Evolutionary conservation across 1,140 invertebrate species (phyloP), one percentile per base, ranked within the genome.

Genomic region (Drosophila bocki): DNA sequence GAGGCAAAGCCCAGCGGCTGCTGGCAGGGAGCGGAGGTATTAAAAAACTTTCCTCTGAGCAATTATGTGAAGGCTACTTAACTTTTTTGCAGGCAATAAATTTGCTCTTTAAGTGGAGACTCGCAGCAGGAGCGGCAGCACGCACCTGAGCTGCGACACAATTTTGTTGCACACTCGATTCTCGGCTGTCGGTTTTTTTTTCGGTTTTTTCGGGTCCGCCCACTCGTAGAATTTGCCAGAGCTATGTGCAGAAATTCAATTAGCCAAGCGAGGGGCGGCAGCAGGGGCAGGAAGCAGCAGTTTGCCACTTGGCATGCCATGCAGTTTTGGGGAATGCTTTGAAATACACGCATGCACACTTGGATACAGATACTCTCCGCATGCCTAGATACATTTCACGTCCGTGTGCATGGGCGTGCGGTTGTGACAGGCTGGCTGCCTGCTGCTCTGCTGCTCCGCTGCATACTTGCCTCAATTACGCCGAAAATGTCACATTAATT

Each of bases 401-500:
- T 70, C 26, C 62, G 39, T 53, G 53, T 65, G 58, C 67, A 44
- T 29, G 61, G 48, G 44, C 59, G 58, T 74, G 72, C 67, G 57
- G 69, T 47, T 75, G 69, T 70, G 65, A 68, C 68, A 72, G 67
- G 44, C 65, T 45, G n/a, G 15, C 64, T 70, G 61, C 29, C 37
- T 37, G 32, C 58, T 32, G 33, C 35, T n/a, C 71, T 80, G 50
- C 69, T 48, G 33, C 35, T 54, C 33, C 33, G 67, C 68, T 85
- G 63, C 75, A 75, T 82, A 71, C 50, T 69, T 79, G 80, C 83
- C 77, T 80, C 83, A 87, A 87, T 87, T 87, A 87, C 80, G 84
- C 71, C 80, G 77, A 87, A 88, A 84, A 88, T 88, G 85, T 88
- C 85, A 88, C 85, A 88, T 88, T 88, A 88, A 88, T 88, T 90